Base-by-base conservation (phyloP, 1,140 invertebrate species). In the Lamellibrachia luymesi region DNA sequence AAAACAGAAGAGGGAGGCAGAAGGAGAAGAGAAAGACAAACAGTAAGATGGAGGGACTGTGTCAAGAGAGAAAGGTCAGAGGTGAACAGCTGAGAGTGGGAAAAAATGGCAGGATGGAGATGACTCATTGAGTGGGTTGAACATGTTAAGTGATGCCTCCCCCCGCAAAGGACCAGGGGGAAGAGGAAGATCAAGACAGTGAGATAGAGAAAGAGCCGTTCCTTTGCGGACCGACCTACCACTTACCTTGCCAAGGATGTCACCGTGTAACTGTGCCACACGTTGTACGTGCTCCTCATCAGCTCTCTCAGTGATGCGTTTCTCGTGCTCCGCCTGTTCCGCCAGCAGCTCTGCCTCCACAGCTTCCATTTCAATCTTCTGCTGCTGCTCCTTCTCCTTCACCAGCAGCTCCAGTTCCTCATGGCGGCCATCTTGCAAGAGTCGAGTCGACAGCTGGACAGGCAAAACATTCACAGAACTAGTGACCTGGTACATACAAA, bases 371-470 rank as follows among this genome's bases (percentile, higher is more conserved):
- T 96, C 94, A 89, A 94, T 94, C 93, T 95, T 93, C 52, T 96
- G 95, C 91, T 95, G 93, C 50, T 93, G 92, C 49, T 95, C 94
- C 27, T 95, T 93, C 10, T 93, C 94, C 50, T 93, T 94, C 50
- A 95, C 90, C 92, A 95, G 92, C 27, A 94, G 92, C 90, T 96
- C 96, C 2, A 95, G 92, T 49, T 95, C 95, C 10, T 95, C 95
- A 90, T 94, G 94, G 13, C 94, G 94, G 10, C 95, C 95, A 52
- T 95, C 94, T 90, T 95, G 93, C 8, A 95, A 95, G 92, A 96
- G 93, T 91, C 93, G 93, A 25, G 94, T 92, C 5, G 96, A 95
- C 51, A 96, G 92, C 95, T 96, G n/a, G 4, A 0, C 4, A 92
- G 5, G 27, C 49, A 64, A 92, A 38, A 51, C 51, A 92, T 92